Evolutionary conservation across 2,888 invertebrate species (phyloP).

Genomic region (Micropterix aruncella): DNA sequence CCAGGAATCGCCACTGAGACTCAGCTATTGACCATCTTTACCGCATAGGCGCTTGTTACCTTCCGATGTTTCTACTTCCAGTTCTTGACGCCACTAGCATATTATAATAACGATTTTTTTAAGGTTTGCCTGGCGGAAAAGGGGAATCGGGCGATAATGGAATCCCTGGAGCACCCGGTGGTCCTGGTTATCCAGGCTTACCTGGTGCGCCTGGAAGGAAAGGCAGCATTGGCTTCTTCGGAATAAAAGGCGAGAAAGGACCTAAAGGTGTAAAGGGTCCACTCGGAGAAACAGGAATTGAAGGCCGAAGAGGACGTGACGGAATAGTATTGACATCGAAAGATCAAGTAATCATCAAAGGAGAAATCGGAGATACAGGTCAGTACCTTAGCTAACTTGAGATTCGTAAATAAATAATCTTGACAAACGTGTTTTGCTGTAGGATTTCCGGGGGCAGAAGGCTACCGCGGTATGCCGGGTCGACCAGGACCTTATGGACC

Average conservation of each 20-base stretch:
- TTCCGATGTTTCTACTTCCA: no score
- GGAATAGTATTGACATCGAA: slow-evolving; percentile 25
- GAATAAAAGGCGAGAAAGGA: slow-evolving; percentile 30
- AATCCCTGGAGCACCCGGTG: slow-evolving; percentile 21
- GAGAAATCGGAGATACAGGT: slow-evolving; percentile 24
- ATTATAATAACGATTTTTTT: neutral
- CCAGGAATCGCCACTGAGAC: no score
- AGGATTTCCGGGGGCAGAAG: slow-evolving; percentile 21
- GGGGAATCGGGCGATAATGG: slow-evolving; percentile 17
- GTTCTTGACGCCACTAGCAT: neutral
- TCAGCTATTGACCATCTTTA: no score
- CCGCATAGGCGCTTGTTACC: no score
- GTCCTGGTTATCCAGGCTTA: slow-evolving; percentile 35
- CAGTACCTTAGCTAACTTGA: no score
- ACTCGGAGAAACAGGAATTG: slow-evolving; percentile 30
- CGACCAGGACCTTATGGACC: slow-evolving; percentile 18
- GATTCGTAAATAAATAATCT: neutral
- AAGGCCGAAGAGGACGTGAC: slow-evolving; percentile 37
- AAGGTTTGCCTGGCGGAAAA: slow-evolving; percentile 22
- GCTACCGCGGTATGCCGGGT: slow-evolving; percentile 27
- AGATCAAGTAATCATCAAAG: slow-evolving; percentile 16
- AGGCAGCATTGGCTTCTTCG: slow-evolving; percentile 28
- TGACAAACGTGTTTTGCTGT: slow-evolving; percentile 18
- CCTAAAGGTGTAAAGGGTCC: slow-evolving; percentile 34
- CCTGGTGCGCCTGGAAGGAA: slow-evolving; percentile 29